A percentile compares a stretch with the other conserved stretches of the same genome.
Conservation (phyloP, 2,888 invertebrate species). For the Oscheius sp. region DNA sequence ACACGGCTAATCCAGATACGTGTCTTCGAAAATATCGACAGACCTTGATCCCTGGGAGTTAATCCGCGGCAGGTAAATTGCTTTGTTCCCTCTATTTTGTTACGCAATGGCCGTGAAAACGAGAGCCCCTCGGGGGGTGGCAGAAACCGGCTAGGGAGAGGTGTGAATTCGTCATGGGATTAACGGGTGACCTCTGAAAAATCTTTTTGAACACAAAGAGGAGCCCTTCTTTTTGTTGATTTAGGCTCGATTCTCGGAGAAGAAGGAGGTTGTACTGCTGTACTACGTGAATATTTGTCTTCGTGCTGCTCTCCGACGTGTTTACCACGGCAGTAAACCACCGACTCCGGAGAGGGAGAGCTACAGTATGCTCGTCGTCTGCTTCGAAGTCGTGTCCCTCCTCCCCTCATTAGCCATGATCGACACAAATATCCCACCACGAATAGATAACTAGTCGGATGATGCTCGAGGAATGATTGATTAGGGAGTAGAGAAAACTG, state of each 20-base stretch:
- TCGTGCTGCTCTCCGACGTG: constrained; percentile 26
- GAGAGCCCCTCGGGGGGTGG: not conserved
- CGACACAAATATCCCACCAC: constrained; percentile 36
- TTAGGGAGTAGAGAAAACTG: constrained; percentile 2
- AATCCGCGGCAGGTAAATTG: not conserved
- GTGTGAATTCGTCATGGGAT: no score
- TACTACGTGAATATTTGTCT: constrained; percentile 15
- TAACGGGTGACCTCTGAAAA: constrained; percentile 15
- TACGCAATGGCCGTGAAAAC: constrained; percentile 4
- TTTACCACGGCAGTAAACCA: constrained; percentile 21
- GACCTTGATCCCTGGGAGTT: no score
- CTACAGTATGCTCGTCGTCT: constrained; percentile 21
- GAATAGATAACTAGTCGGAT: constrained; percentile 32
- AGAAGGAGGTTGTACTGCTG: constrained; percentile 16
- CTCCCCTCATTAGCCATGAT: constrained; percentile 35
- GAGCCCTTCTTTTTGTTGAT: constrained; percentile 1
- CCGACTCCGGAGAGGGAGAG: not conserved
- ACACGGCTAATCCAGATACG: no score
- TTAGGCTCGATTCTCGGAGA: constrained; percentile 16
- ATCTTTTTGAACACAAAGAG: not conserved
- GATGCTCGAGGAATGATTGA: constrained; percentile 31
- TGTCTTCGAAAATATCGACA: no score
- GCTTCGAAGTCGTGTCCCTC: constrained; percentile 4
- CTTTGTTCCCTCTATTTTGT: not conserved
- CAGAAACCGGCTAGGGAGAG: no score